Conservation (phyloP, 1,140 invertebrate genomes). For the Euwallacea fornicatus region DNA sequence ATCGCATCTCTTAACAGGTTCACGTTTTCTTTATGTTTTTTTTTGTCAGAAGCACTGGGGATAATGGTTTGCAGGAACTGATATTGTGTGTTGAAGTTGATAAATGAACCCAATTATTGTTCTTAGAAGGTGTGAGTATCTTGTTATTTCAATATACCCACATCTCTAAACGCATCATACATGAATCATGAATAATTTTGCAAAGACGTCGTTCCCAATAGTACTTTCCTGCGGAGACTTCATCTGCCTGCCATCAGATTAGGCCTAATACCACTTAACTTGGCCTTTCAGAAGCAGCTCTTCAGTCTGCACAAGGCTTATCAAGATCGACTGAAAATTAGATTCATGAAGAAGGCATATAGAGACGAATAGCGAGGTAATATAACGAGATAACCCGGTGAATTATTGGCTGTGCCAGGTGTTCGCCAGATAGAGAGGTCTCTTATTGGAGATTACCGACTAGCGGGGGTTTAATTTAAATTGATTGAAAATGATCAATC, state of each 20-base stretch:
- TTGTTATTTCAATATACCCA: no score
- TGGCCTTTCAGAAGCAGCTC: constrained; percentile 43
- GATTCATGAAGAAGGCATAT: constrained; percentile 36
- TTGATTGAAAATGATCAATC: neutral
- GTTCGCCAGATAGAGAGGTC: constrained; percentile 21
- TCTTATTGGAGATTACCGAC: neutral
- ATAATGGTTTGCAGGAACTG: no score
- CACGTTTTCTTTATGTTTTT: no score
- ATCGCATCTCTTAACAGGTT: no score
- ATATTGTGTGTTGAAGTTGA: neutral
- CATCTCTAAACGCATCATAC: no score
- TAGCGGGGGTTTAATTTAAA: neutral
- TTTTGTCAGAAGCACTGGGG: no score
- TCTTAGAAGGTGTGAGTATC: constrained; percentile 4
- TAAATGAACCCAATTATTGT: constrained; percentile 8
- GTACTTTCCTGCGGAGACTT: constrained; percentile 40
- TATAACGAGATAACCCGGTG: constrained; percentile 30
- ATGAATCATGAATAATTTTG: constrained; percentile 48
- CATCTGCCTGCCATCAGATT: constrained; percentile 47
- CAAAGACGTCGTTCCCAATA: constrained; percentile 47
- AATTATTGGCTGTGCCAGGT: constrained; percentile 31
- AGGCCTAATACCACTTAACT: constrained; percentile 45
- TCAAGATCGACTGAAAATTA: constrained; percentile 46
- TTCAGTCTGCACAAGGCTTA: constrained; percentile 42
- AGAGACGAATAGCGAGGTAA: constrained; percentile 29